phyloP scores from a whole-genome alignment of 2,113 vertebrate genomes.

The Platichthys stellatus region DNA sequence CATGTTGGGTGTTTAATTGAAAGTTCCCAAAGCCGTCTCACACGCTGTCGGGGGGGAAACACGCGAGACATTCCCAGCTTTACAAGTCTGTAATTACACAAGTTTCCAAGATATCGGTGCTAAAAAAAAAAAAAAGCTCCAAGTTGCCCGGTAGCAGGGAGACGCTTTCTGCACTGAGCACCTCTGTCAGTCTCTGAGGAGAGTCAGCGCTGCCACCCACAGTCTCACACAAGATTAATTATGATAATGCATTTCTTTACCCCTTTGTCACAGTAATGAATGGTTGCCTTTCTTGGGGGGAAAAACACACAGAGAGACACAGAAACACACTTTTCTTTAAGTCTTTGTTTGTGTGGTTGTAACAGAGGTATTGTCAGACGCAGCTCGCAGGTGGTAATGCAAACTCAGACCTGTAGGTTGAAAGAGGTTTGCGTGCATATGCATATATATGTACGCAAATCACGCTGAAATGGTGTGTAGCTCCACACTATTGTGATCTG shows the following conservation, averaged over 20 bases:
- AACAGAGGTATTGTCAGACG: slow-evolving; percentile 88
- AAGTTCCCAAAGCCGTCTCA: slow-evolving; percentile 21
- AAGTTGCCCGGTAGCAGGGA: slow-evolving; percentile 31
- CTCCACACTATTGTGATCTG: slow-evolving; percentile 5
- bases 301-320: slow-evolving; percentile 70
- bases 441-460: slow-evolving; percentile 32
- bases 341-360: slow-evolving; percentile 91
- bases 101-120: slow-evolving; percentile 37
- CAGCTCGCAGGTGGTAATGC: slow-evolving; percentile 91
- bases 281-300: slow-evolving; percentile 85
- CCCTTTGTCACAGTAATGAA: slow-evolving; percentile 94
- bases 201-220: slow-evolving; percentile 89
- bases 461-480: background rate
- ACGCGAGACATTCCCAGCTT: background rate
- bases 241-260: slow-evolving; percentile 97
- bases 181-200: slow-evolving; percentile 70
- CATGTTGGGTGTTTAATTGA: slow-evolving; percentile 13
- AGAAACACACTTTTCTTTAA: slow-evolving; percentile 88
- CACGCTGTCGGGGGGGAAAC: slow-evolving; percentile 12
- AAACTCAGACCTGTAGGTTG: slow-evolving; percentile 86
- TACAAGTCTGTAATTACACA: slow-evolving; percentile 32
- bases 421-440: slow-evolving; percentile 30
- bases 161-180: slow-evolving; percentile 52
- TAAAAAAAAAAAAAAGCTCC: slow-evolving; percentile 37
- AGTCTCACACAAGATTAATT: slow-evolving; percentile 93